Base-by-base conservation (phyloP, 1,140 invertebrate species). In the Drosophila busckii region DNA sequence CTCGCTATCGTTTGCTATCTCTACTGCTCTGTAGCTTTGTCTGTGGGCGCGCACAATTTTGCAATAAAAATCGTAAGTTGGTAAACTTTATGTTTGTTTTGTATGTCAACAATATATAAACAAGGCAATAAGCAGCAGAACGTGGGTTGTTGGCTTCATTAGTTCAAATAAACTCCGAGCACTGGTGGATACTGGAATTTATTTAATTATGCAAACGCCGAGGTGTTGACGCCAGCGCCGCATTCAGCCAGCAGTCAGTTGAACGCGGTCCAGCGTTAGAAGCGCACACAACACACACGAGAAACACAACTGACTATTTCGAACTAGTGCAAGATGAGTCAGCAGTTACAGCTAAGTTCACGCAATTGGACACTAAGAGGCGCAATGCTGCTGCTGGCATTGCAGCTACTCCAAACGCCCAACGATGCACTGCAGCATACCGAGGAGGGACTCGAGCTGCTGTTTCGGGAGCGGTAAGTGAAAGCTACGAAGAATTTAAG, bases 381-480 rank as follows among this genome's bases (percentile, higher is more conserved):
- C 9, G 53, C 73, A 1, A 32, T 78, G 4, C 44, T 82, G 1
- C 29, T 82, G n/a, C 67, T 82, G 32, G 65, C 71, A 7, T 54
- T 82, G 19, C 75, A 71, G 48, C 32, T 82, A 17, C 52, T 75
- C 12, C 75, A 67, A 17, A 62, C 69, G 3, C 41, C 75, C 1
- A 49, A n/a, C n/a, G n/a, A 58, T 22, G 65, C 75, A n/a, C 55
- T 75, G 16, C 75, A 82, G 49, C 83, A 82, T 31, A 76, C 71
- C 20, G 87, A 88, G 45, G 88, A 88, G 44, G 87, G 87, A 2
- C 63, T 89, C 7, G 88, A 89, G 58, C 41, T 86, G 16, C 70
- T 88, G 10, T 89, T 89, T 28, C 76, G 82, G 5, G 83, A 87
- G 48, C 88, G 88, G 88, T 89, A 61, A 84, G 58, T 32, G 4